Base-by-base conservation (phyloP, 2,113 vertebrate species). In the Elephas maximus region DNA sequence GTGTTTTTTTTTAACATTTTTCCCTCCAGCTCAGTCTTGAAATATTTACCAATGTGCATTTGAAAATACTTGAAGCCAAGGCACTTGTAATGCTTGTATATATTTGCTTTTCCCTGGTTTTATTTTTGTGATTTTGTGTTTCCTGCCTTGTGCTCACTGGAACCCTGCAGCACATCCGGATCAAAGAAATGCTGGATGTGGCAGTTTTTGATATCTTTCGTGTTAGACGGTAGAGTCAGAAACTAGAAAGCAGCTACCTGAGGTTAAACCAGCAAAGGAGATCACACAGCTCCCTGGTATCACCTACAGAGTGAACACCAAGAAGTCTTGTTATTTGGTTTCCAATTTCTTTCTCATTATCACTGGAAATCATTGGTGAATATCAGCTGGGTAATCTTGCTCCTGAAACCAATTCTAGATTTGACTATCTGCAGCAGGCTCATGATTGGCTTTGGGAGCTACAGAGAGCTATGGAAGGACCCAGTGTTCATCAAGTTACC, bases 1-100 rank as follows among this genome's bases (percentile, higher is more conserved):
- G n/a, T 93, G 37, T 37, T 37, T 94, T 95, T 95, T 53, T n/a
- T 93, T 88, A 93, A 60, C 11, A 88, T 71, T 74, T 62, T 82
- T 62, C 62, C 12, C 51, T 76, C 21, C 67, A 93, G 65, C n/a
- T 65, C 89, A 53, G 78, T 95, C 45, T 83, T 86, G 21, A 93
- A 88, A 48, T 86, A 53, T n/a, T 96, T 86, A 71, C 23, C 90
- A 73, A 65, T 91, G 30, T 79, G 18, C 74, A 6, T 86, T 92
- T 88, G 71, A 87, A 93, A 79, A 87, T 30, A 2, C 69, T 93
- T 82, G 28, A 95, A 73, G 74, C 67, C 24, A 76, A 71, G n/a
- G 21, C 14, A 6, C 44, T 24, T 93, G 14, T 95, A 41, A 12
- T 94, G 76, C 37, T 37, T 81, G n/a, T 88, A 4, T 81, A 33